Percentiles rank a stretch among this genome's conserved stretches.
Conservation (phyloP, 2,797 vertebrate species). For the Pelochelys cantorii region DNA sequence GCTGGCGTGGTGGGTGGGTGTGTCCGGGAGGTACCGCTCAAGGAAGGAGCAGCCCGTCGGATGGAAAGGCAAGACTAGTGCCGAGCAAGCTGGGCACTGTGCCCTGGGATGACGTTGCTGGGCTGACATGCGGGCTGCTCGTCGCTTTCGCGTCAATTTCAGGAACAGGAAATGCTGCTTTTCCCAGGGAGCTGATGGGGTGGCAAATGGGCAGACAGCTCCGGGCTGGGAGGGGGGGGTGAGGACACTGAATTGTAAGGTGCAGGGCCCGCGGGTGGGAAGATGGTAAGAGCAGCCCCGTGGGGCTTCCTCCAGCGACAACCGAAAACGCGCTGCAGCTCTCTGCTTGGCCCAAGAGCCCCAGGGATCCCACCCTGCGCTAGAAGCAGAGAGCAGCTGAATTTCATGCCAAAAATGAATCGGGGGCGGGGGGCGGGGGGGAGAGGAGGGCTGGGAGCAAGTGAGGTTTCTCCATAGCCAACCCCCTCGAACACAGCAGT, state of each 20-base stretch:
- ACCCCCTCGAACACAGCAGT: rapidly evolving
- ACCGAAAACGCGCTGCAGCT: not conserved
- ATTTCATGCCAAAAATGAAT: not conserved
- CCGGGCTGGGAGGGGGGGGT: rapidly evolving
- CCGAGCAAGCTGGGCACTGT: not conserved
- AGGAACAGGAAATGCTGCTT: not conserved
- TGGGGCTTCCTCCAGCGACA: not conserved
- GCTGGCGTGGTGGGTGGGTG: not conserved
- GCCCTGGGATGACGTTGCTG: slow-evolving; percentile 13
- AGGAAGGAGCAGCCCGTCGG: not conserved
- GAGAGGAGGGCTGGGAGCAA: not conserved
- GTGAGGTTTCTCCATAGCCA: rapidly evolving
- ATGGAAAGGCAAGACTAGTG: not conserved
- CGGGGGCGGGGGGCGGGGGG: too few relatives aligned
- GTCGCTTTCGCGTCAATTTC: slow-evolving; percentile 30
- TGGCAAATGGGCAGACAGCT: not conserved
- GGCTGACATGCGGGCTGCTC: slow-evolving; percentile 19
- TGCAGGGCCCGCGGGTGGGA: not conserved
- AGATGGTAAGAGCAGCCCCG: not conserved
- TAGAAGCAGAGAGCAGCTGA: not conserved
- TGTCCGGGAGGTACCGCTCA: not conserved
- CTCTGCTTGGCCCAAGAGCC: not conserved
- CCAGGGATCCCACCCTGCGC: not conserved
- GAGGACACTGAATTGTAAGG: rapidly evolving
- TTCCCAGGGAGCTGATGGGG: not conserved